Evolutionary conservation across 2,888 invertebrate genomes (phyloP), one percentile per base, ranked within the genome.

Genomic region (Tetranychus piercei): DNA sequence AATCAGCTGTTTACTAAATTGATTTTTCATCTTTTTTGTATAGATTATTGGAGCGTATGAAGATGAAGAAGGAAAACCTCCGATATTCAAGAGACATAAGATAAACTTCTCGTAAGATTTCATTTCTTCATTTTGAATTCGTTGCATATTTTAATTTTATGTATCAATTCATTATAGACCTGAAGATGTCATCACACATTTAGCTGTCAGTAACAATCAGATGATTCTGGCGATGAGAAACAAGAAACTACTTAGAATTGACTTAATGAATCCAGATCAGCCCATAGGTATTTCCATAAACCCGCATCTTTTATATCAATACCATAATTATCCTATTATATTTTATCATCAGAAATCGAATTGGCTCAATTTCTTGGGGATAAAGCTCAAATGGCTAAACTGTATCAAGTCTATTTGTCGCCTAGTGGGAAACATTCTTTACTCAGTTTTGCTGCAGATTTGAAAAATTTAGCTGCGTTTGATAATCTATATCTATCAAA

Each of bases 341-440:
- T 55, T 55, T 7, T 55, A 15, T 34, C 34, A 34, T 34, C 55
- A 55, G 55, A 55, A 55, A 55, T 55, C 15, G 55, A 55, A 55
- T 55, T 55, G 55, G 55, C 55, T 15, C 55, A 67, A 67, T 67
- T 22, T 67, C 67, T 67, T 22, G 71, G 72, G 7, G 78, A 78
- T 55, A 76, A 76, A 70, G 43, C 67, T 7, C 11, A 55, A 8
- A 73, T 73, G 18, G 82, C 81, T 75, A 79, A 78, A 64, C 80
- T 84, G 9, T 80, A 81, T 79, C 80, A 81, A 73, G 79, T 93
- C 77, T 92, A 90, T 80, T 83, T 94, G 74, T 94, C 95, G 82
- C 91, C 91, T 0, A 88, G 90, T 15, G 95, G 94, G 0, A 87
- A 88, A 80, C 94, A 95, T 82, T 84, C 93, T 8, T 85, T 95